Base-by-base conservation (phyloP, 2,797 vertebrate genomes). In the Vipera ursinii region DNA sequence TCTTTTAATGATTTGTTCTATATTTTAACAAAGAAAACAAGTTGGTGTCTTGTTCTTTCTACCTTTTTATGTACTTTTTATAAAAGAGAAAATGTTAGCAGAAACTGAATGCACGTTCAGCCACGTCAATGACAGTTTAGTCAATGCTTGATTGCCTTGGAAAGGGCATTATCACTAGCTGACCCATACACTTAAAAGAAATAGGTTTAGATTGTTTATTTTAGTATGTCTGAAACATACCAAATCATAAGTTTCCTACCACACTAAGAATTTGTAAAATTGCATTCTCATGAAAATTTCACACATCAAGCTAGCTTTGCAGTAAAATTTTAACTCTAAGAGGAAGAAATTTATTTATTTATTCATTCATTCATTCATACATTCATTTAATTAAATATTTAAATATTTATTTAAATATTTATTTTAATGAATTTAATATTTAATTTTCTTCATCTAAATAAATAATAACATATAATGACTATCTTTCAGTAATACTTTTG, bases 101-200 rank as follows among this genome's bases (percentile, higher is more conserved):
- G 38, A 15, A 82, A 60, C n/a, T 93, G 59, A 93, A 85, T 82
- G 91, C 96, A 93, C 51, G 87, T 94, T 94, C 55, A 89, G 89
- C 73, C 57, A 51, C 92, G 92, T 94, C 97, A 91, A 95, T 97
- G 93, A 96, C 94, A 95, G 0, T 94, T 96, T 96, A 95, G 94
- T 93, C 10, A 91, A 91, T 93, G 89, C 0, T 0, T 95, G 92
- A 73, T 92, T 94, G 92, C 9, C 87, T 93, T 96, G 78, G 92
- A 94, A 95, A 95, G 89, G 95, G 92, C 44, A 96, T 89, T 86
- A 89, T 95, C 90, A 96, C 94, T 96, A 96, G 94, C 92, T 61
- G 48, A 96, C 89, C 94, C 88, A 28, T 55, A 63, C 3, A 57
- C 63, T 92, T 92, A 7, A 22, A 73, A 38, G 38, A 94, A 94